Percentiles rank a stretch among this genome's conserved stretches.
Evolutionary conservation across 2,888 invertebrate genomes (phyloP).

Genomic region (Mellilla xanthometata): DNA sequence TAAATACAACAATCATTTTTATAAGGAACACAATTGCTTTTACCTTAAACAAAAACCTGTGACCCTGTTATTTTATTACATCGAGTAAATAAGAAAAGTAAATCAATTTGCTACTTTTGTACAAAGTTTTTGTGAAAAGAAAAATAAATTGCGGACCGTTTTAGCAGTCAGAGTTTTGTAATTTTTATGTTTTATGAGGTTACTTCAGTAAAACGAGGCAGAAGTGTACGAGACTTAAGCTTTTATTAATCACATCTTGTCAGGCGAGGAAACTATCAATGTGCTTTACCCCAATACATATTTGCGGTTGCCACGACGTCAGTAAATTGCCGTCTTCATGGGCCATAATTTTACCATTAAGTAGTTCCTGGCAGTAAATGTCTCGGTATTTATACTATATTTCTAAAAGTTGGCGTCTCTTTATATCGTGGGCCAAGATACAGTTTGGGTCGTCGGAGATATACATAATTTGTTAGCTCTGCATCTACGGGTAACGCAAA

Average conservation of each 20-base stretch:
- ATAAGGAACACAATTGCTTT: constrained; percentile 37
- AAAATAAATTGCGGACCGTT: constrained; percentile 3
- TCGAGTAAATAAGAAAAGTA: constrained; percentile 3
- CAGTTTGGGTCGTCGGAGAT: no score
- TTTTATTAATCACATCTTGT: constrained; percentile 20
- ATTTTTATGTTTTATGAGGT: constrained; percentile 14
- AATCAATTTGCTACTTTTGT: constrained; percentile 6
- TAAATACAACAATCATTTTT: constrained; percentile 49
- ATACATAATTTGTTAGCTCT: no score
- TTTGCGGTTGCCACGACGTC: constrained; percentile 8
- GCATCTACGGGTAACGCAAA: no score
- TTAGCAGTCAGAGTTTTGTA: constrained; percentile 8
- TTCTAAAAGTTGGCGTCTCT: no score
- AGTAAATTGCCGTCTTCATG: background rate
- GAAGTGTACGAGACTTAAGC: constrained; percentile 14
- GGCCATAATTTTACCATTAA: background rate
- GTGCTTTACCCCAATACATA: constrained; percentile 13
- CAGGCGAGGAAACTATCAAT: constrained; percentile 19
- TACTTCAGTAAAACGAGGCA: constrained; percentile 15
- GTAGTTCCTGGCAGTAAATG: background rate
- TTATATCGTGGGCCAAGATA: no score
- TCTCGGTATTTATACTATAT: no score
- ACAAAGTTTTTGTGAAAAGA: constrained; percentile 1
- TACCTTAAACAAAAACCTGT: constrained; percentile 11
- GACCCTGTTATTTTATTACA: constrained; percentile 5